A percentile compares a stretch with the other conserved stretches of the same genome.
Conservation (phyloP, 2,797 vertebrate genomes). For the Acrocephalus scirpaceus region DNA sequence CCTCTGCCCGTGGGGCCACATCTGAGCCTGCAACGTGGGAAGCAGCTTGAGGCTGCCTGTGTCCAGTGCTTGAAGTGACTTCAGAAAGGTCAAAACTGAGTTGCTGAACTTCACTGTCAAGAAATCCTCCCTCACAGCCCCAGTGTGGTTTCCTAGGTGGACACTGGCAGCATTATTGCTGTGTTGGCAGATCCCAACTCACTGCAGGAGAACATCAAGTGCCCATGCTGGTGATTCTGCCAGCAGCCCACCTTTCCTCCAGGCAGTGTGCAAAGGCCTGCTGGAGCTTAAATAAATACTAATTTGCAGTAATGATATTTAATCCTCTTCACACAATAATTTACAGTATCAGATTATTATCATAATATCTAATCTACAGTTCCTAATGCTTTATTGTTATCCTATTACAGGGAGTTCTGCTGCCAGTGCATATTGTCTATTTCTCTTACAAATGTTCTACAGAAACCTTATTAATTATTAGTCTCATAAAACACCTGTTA, state of each 20-base stretch:
- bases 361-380: slow-evolving; percentile 52
- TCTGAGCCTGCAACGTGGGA: neutral
- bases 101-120: neutral
- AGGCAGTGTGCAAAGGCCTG: neutral
- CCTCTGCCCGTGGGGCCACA: neutral
- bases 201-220: neutral
- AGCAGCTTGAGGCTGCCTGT: neutral
- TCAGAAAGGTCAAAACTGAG: neutral
- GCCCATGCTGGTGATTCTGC: neutral
- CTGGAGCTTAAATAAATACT: slow-evolving; percentile 51
- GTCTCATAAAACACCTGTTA: slow-evolving; percentile 71
- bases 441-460: slow-evolving; percentile 71
- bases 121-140: fast-evolving
- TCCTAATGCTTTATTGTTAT: slow-evolving; percentile 67
- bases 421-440: slow-evolving; percentile 63
- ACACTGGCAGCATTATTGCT: fast-evolving
- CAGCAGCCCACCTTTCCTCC: neutral
- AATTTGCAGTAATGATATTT: slow-evolving; percentile 45
- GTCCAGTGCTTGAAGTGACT: neutral
- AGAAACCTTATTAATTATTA: slow-evolving; percentile 74
- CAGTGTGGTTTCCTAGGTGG: fast-evolving
- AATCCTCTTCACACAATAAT: slow-evolving; percentile 43
- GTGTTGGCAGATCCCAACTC: neutral
- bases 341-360: slow-evolving; percentile 61
- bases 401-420: slow-evolving; percentile 59